Base-by-base conservation (phyloP, 2,888 invertebrate species). In the Myopa tessellatipennis region DNA sequence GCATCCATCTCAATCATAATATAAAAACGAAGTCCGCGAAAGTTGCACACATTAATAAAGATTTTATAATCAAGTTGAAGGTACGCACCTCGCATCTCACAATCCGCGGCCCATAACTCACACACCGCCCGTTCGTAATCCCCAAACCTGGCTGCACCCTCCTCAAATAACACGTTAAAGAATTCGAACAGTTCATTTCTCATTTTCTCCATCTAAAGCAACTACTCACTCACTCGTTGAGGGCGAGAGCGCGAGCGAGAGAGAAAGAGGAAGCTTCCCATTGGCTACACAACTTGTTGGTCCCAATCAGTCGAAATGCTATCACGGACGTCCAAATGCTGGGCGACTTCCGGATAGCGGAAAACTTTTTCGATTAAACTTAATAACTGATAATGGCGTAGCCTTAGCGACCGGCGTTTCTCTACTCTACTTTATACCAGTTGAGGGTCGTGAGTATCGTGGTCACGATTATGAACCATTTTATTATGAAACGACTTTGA, bases 281-380 rank as follows among this genome's bases (percentile, higher is more conserved):
- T 36, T 36, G 26, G 38, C 63, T n/a, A 40, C 67, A n/a, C 67
- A 38, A 40, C 67, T 55, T 70, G 36, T 14, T 55, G 70, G 55
- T 55, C n/a, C 55, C 18, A 70, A 70, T 36, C 55, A 52, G 52
- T 70, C 38, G 52, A 58, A 70, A 55, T 55, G 52, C 36, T 70
- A 16, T 26, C 60, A 38, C 38, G 65, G 55, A 50, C 40, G 74
- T 38, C 50, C 61, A 60, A 73, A 58, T 60, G 77, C 61, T 38
- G 70, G 71, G 69, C 71, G 67, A 72, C 69, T 38, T 16, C 65
- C 65, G 65, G 77, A 60, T 75, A 50, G 77, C 60, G 40, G 7
- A 18, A 82, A 83, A 82, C 81, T 86, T 86, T 85, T 84, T 82
- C 85, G 87, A 86, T 87, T 87, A 87, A 85, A 80, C 82, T 83